Evolutionary conservation across 2,888 invertebrate genomes (phyloP), one percentile per base, ranked within the genome.

Genomic region (Eutolmus rufibarbis): DNA sequence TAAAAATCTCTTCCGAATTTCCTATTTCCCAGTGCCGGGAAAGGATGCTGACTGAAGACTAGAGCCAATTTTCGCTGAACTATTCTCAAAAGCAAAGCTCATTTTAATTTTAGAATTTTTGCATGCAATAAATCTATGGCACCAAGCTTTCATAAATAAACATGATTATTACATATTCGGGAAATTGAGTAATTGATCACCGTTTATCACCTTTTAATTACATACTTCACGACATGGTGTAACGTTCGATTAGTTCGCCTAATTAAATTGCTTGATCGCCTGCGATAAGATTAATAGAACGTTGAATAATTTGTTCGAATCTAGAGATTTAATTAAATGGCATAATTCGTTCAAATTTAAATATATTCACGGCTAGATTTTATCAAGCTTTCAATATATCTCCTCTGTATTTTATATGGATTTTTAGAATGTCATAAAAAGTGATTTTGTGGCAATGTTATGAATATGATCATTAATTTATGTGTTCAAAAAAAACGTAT

Each of bases 71-170:
- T 81, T 56, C 34, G 56, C 28, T 81, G 40, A 81, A 81, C 51
- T 81, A 31, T 81, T 56, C 31, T n/a, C 16, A 28, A n/a, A 40
- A 3, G 16, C 76, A 51, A 81, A 81, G 81, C 81, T 81, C n/a
- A 31, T 51, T 81, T 81, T 81, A 81, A 81, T 31, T 81, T 81
- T 81, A 81, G 81, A 81, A 81, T 28, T 56, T 51, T 31, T 16
- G 19, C 14, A 28, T 66, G 7, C 4, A 23, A 66, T 23, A 66
- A 66, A 23, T 28, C 23, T 66, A 66, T 66, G 66, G 19, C 66
- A 66, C 23, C 66, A 3, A 66, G 23, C 23, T 66, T 66, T 66
- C 12, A n/a, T 57, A 23, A 28, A 57, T 9, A 43, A 12, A 43
- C 12, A n/a, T 19, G 66, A 66, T 66, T 51, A 19, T 51, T 66